phyloP scores from a whole-genome alignment of 2,888 invertebrate genomes.

The Stenodera caucasica region DNA sequence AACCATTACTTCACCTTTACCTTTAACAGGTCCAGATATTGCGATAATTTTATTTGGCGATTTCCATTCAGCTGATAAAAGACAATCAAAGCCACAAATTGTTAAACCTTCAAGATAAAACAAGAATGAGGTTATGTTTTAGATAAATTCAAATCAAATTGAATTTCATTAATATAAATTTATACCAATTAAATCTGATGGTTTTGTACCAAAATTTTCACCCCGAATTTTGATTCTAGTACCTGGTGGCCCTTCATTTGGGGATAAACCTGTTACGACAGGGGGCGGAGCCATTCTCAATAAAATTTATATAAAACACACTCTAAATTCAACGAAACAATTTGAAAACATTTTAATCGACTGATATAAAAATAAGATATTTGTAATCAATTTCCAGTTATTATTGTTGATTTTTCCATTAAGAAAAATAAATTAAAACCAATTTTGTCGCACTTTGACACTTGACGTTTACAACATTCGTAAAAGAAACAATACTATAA shows the following conservation, averaged over 20 bases:
- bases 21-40: slow-evolving; percentile 89
- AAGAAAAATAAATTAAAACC: slow-evolving; percentile 19
- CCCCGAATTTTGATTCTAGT: slow-evolving; percentile 93
- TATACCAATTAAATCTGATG: slow-evolving; percentile 82
- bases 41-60: slow-evolving; percentile 96
- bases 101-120: slow-evolving; percentile 69
- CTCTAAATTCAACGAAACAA: background rate
- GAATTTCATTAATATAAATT: background rate
- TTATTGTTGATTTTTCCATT: slow-evolving; percentile 4
- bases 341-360: background rate
- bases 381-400: too few species aligned
- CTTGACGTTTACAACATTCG: slow-evolving; percentile 22
- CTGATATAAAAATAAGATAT: too few species aligned
- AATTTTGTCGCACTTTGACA: slow-evolving; percentile 17
- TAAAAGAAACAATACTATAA: slow-evolving; percentile 15
- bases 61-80: slow-evolving; percentile 97
- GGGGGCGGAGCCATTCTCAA: slow-evolving; percentile 72
- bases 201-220: slow-evolving; percentile 87
- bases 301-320: slow-evolving; percentile 3
- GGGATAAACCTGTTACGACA: slow-evolving; percentile 94
- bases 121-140: slow-evolving; percentile 26
- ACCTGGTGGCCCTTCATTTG: slow-evolving; percentile 97
- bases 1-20: slow-evolving; percentile 88
- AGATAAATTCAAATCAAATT: background rate
- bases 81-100: slow-evolving; percentile 95